Evolutionary conservation across 1,140 invertebrate genomes (phyloP).

Genomic region (Scaptomyza pallida): DNA sequence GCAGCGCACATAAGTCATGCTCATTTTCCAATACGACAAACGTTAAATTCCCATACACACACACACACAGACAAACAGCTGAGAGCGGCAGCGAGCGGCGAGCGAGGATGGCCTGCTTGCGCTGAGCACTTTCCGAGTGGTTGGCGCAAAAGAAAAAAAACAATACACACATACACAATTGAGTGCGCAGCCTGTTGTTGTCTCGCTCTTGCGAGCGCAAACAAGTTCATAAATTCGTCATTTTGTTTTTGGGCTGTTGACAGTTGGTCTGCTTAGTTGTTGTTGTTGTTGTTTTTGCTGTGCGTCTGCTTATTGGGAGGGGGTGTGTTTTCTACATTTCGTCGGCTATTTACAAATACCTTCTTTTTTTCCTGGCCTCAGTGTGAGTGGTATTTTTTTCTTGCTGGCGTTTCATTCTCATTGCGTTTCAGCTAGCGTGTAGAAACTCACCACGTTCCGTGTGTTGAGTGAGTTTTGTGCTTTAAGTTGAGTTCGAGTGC

Average conservation of each 20-base stretch:
- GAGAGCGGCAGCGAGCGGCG: constrained; percentile 15
- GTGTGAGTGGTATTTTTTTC: constrained; percentile 38
- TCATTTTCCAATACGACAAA: constrained; percentile 66
- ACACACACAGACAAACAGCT: constrained; percentile 13
- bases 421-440: constrained; percentile 29
- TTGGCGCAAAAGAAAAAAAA: neutral
- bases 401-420: constrained; percentile 39
- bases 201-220: constrained; percentile 52
- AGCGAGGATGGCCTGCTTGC: constrained; percentile 29
- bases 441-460: constrained; percentile 55
- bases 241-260: constrained; percentile 83
- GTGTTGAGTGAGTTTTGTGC: constrained; percentile 31
- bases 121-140: constrained; percentile 41
- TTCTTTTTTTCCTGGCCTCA: constrained; percentile 19
- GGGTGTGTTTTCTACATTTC: constrained; percentile 63
- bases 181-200: constrained; percentile 28
- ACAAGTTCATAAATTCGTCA: constrained; percentile 83
- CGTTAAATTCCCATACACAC: constrained; percentile 66
- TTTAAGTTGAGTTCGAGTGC: constrained; percentile 33
- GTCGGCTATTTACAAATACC: constrained; percentile 52
- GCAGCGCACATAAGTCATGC: constrained; percentile 65
- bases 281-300: constrained; percentile 46
- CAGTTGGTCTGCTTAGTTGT: constrained; percentile 66
- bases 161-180: constrained; percentile 5
- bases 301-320: constrained; percentile 18